Base-by-base conservation (phyloP, 2,888 invertebrate genomes). In the Rotaria sp. region DNA sequence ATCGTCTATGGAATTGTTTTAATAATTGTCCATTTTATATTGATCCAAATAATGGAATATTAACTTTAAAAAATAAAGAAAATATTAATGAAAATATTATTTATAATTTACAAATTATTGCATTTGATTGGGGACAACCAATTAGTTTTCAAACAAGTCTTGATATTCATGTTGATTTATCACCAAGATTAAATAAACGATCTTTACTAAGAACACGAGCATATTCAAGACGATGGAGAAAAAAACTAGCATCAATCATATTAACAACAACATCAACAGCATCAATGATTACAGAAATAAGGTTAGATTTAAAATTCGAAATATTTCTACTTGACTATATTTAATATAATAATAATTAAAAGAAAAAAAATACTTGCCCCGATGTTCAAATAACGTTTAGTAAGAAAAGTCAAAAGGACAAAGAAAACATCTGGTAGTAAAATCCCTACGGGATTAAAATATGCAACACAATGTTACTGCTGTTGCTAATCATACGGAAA, bases 141-240 rank as follows among this genome's bases (percentile, higher is more conserved):
- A 80, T 80, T 13, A 80, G 80, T 45, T 80, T 80, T 5, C 45
- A 80, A 80, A 80, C 3, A 45, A 26, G 26, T 41, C n/a, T 80
- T 8, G 41, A 41, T 45, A n/a, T 80, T 24, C 80, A n/a, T 35
- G 3, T 80, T 1, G 26, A 80, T 80, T 7, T 80, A 4, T 11
- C 45, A n/a, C 5, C 67, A 2, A 67, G 21, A 67, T 21, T 67
- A 18, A 18, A 18, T 35, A 67, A 35, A 67, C 4, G 67, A 67
- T 35, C 35, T 18, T 30, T 67, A 30, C 35, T 3, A 67, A n/a
- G 67, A 67, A 67, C 67, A 35, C 15, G 67, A 30, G 67, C 67
- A 21, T 80, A 80, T 80, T 45, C 80, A 80, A 80, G 80, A 45
- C 26, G 80, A 26, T 80, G 80, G 80, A 80, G 15, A 80, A 80